phyloP scores from a whole-genome alignment of 1,140 invertebrate genomes.

The Phocides pigmalion region DNA sequence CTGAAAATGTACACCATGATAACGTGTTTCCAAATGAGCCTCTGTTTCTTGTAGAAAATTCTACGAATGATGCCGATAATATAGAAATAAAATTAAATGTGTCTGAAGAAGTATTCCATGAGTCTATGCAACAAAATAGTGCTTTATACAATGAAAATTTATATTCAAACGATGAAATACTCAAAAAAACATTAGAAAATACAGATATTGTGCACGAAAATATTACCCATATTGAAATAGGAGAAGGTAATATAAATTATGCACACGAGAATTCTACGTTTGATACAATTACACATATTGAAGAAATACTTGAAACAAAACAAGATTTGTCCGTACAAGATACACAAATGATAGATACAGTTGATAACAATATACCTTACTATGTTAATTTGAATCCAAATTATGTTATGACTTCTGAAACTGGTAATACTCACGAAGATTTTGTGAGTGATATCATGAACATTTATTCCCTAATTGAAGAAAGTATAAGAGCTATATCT shows the following conservation, averaged over 20 bases:
- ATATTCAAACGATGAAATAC: not conserved
- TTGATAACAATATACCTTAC: not conserved
- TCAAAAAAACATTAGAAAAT: not conserved
- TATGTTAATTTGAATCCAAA: not conserved
- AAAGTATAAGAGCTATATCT: slow-evolving; percentile 19
- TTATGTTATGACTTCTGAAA: slow-evolving; percentile 6
- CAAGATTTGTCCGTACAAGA: not conserved
- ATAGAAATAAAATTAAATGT: not conserved
- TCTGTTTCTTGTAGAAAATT: too few species aligned
- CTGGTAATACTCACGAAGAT: slow-evolving; percentile 11
- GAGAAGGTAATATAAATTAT: too few species aligned
- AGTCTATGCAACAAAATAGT: not conserved
- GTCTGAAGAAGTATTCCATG: not conserved
- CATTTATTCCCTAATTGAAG: slow-evolving; percentile 23
- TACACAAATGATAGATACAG: not conserved
- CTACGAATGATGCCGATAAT: not conserved
- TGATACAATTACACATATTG: not conserved
- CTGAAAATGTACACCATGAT: not conserved
- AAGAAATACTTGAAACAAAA: not conserved
- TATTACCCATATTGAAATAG: not conserved
- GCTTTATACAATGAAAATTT: not conserved
- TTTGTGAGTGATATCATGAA: slow-evolving; percentile 23
- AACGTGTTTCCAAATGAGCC: not conserved
- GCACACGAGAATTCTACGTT: too few species aligned
- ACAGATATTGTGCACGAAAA: not conserved